Base-by-base conservation (phyloP, 2,113 vertebrate species). In the Melanerpes formicivorus region DNA sequence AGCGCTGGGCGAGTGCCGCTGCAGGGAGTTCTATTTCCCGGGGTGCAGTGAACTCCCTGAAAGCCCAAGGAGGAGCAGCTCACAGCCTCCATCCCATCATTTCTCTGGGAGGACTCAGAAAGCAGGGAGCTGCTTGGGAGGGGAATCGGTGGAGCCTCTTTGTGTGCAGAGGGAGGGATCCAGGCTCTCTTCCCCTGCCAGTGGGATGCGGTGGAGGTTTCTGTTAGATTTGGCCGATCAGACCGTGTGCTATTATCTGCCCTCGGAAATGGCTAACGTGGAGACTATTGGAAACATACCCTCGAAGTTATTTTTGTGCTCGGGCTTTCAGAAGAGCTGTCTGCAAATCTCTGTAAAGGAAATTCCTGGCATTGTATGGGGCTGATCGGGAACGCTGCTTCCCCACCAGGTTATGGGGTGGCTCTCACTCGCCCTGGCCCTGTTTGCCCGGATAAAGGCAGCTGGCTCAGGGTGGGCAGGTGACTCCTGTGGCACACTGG, bases 361-460 rank as follows among this genome's bases (percentile, higher is more conserved):
- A 95, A 94, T 95, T 94, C 85, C 88, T 93, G 93, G 81, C 88
- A 80, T 94, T 94, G 95, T 92, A 96, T 78, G 62, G 85, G 83
- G 63, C 94, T 96, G 42, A 84, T 89, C 93, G 88, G 75, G 93
- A 93, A 66, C 66, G 32, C 84, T 30, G 69, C 26, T 90, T 90
- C 66, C 40, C 89, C 76, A 27, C 52, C 79, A 40, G 77, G 62
- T 91, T 94, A 65, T n/a, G 37, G 89, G 37, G 80, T 37, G 64
- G 58, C 76, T 74, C 72, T 48, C 25, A 18, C 70, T 26, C 16
- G 1, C 69, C 73, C 69, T 66, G 46, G 9, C 37, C 30, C 37
- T 13, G 10, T 9, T 54, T 40, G 42, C 52, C 60, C 1, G 1
- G 2, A 8, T 71, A 44, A 64, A 56, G 50, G 55, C 8, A 12